Evolutionary conservation across 2,797 vertebrate species (phyloP).

Genomic region (Tragelaphus eurycerus): DNA sequence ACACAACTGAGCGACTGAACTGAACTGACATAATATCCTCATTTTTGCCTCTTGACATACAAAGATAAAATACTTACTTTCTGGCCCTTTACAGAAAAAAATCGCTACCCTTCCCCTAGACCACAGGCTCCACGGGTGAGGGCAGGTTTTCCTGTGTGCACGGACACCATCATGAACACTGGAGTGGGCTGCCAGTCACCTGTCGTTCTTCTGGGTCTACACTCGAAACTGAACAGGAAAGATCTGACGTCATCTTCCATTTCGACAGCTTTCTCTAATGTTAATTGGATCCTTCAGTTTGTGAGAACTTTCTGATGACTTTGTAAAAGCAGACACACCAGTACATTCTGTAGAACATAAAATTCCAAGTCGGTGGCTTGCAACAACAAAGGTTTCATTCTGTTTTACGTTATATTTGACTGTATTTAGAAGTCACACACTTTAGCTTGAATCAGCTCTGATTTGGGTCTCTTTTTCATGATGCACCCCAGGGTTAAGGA

Average conservation of each 20-base stretch:
- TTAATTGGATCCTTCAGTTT: background rate
- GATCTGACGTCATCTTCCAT: no score
- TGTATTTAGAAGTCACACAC: background rate
- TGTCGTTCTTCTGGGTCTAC: rapidly evolving
- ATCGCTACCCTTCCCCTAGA: background rate
- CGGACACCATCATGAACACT: background rate
- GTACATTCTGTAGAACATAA: background rate
- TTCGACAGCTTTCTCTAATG: background rate
- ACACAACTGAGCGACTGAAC: no score
- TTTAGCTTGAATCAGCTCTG: background rate
- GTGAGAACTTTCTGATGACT: background rate
- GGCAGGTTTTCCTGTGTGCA: rapidly evolving
- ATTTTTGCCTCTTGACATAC: background rate
- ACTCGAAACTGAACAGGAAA: background rate
- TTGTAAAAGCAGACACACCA: background rate
- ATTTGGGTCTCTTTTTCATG: background rate
- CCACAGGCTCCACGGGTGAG: background rate
- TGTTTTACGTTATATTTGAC: background rate
- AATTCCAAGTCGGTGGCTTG: background rate
- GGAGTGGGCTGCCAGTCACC: rapidly evolving
- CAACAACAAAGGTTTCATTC: background rate
- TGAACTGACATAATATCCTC: background rate
- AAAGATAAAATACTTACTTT: background rate
- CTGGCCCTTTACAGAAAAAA: background rate
- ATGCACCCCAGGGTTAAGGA: background rate